Percentiles rank a stretch among this genome's conserved stretches.
Evolutionary conservation across 2,888 invertebrate species (phyloP).

Genomic region (Nephrocerus scutellatus): DNA sequence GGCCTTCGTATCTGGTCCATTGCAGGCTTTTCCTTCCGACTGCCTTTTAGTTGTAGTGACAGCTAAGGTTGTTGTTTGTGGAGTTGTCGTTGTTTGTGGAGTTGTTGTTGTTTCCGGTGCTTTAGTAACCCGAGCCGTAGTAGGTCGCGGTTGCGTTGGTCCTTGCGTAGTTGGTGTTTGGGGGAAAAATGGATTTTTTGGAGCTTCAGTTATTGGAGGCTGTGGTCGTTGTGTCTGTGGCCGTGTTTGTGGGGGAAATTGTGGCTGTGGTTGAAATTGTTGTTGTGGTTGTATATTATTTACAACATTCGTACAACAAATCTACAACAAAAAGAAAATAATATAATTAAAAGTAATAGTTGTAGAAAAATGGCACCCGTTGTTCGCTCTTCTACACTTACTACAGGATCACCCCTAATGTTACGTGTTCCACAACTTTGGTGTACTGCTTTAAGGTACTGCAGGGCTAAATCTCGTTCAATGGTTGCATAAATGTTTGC

Average conservation of each 20-base stretch:
- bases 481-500: conserved; percentile 31
- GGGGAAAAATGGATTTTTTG: conserved; percentile 7
- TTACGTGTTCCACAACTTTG: conserved; percentile 38
- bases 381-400: too few relatives aligned
- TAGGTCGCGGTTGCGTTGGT: conserved; percentile 25
- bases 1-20: too few relatives aligned
- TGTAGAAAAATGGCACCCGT: too few relatives aligned
- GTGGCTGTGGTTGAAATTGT: conserved; percentile 12
- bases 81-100: conserved; percentile 3
- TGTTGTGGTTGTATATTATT: conserved; percentile 13
- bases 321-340: too few relatives aligned
- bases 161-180: conserved; percentile 21
- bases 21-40: too few relatives aligned
- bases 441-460: conserved; percentile 36
- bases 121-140: conserved; percentile 15
- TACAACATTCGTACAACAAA: too few relatives aligned
- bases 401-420: conserved; percentile 41
- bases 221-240: conserved; percentile 3
- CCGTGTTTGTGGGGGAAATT: conserved; percentile 16
- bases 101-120: conserved; percentile 3
- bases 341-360: too few relatives aligned
- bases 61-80: conserved; percentile 10
- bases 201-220: conserved; percentile 9
- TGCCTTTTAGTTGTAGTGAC: conserved; percentile 5
- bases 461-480: conserved; percentile 29